Evolutionary conservation across 2,888 invertebrate genomes (phyloP), one percentile per base, ranked within the genome.

Genomic region (Microchrysa polita): DNA sequence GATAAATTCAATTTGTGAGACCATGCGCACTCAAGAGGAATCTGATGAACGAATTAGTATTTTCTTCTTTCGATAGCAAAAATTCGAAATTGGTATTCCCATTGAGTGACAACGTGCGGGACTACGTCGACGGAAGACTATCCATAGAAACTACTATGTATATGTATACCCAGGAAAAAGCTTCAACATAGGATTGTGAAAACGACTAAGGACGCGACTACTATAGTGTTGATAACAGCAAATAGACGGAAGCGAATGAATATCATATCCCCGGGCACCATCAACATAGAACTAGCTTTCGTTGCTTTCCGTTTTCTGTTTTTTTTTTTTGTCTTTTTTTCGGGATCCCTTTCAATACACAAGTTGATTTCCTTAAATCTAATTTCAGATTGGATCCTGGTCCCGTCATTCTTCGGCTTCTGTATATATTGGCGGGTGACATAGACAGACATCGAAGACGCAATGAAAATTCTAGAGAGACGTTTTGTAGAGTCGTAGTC

Each of bases 1-100:
- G 40, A 73, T 73, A 63, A 73, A 73, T 73, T 73, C 63, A 73
- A 73, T 73, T 73, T 73, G 52, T 63, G 60, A 63, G 63, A 61
- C 61, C 72, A 73, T 73, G 72, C 72, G 72, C 60, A 73, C 63
- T 44, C 63, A 73, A 73, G 61, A 73, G 63, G 63, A 73, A 73
- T 73, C 72, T 73, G 72, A 73, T 73, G 72, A 73, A 73, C 27
- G 72, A 73, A 73, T 73, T 73, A 73, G 63, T 53, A 48, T 72
- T 44, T 72, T 71, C 55, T 71, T 34, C 27, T 34, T 34, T 59
- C 40, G 67, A 27, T 67, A 67, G 67, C 52, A 53, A 67, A 34
- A 34, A 67, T 67, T 67, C 67, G 67, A 67, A 67, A 42, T 67
- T 67, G 53, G 67, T 52, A 67, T 67, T 67, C 67, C 67, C 67